These are phyloP conservation scores for Troides oblongomaculatus DNA, from an alignment of 2,888 invertebrate genomes.

Conservation along the genomic window DNA sequence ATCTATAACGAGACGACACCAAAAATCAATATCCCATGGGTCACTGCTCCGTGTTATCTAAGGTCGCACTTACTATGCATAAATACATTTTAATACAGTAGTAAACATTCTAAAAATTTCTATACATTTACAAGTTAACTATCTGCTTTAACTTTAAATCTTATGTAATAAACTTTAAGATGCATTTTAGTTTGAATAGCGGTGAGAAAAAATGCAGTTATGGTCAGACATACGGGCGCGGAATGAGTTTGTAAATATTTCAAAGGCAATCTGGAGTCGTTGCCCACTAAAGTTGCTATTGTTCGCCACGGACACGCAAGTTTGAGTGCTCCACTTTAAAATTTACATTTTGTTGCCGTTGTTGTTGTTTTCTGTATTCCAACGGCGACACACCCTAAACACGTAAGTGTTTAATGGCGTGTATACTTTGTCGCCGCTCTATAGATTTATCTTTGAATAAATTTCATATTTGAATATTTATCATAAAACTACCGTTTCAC, in stretches of 20 bases:
- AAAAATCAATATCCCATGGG: constrained; percentile 63
- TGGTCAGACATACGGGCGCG: constrained; percentile 68
- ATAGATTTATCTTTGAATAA: constrained; percentile 22
- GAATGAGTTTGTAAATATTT: constrained; percentile 77
- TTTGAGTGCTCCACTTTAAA: constrained; percentile 53
- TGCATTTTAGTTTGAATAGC: constrained; percentile 26
- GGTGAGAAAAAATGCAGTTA: constrained; percentile 45
- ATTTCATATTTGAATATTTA: constrained; percentile 21
- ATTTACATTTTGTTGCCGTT: constrained; percentile 19
- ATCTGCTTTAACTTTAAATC: constrained; percentile 23
- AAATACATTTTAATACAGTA: constrained; percentile 57
- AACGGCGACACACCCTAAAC: constrained; percentile 6
- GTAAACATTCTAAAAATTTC: constrained; percentile 48
- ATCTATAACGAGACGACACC: constrained; percentile 37
- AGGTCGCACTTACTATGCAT: constrained; percentile 62
- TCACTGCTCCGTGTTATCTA: constrained; percentile 47
- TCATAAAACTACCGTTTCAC: constrained; percentile 26
- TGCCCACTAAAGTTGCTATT: constrained; percentile 71
- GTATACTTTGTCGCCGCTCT: constrained; percentile 13
- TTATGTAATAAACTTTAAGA: constrained; percentile 7
- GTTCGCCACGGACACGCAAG: constrained; percentile 48
- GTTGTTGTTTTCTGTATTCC: not conserved
- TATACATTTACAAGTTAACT: constrained; percentile 32
- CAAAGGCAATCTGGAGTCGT: constrained; percentile 72
- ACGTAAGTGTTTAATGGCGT: constrained; percentile 12